A percentile compares a stretch with the other conserved stretches of the same genome.
Evolutionary conservation across 2,113 vertebrate species (phyloP).

Genomic region (Gasterosteus aculeatus): DNA sequence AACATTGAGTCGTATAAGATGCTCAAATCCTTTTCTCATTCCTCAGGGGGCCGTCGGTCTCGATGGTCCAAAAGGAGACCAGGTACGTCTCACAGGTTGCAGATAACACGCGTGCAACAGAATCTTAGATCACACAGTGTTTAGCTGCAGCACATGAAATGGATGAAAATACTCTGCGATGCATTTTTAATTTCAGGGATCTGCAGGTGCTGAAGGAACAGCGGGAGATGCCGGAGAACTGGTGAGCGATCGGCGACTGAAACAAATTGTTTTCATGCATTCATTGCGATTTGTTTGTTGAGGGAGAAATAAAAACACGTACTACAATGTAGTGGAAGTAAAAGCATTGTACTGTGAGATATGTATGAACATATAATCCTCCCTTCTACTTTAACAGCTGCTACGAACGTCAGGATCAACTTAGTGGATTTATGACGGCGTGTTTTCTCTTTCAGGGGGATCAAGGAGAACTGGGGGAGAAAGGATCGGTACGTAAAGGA

Average conservation of each 20-base stretch:
- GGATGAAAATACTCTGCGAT: background rate
- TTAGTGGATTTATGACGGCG: background rate
- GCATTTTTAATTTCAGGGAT: conserved; percentile 80
- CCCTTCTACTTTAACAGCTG: background rate
- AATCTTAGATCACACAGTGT: background rate
- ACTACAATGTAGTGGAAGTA: background rate
- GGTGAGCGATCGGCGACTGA: conserved; percentile 77
- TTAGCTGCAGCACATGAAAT: background rate
- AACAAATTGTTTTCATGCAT: background rate
- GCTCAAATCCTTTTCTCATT: background rate
- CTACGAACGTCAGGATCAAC: background rate
- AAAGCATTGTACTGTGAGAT: background rate
- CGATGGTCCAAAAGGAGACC: conserved; percentile 89
- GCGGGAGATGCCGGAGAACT: conserved; percentile 87
- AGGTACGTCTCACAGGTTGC: conserved; percentile 77
- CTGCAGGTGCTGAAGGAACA: conserved; percentile 89
- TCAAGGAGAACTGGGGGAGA: conserved; percentile 79
- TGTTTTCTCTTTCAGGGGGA: conserved; percentile 72
- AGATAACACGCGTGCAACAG: background rate
- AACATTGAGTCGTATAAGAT: too few relatives aligned
- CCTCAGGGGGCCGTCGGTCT: conserved; percentile 88
- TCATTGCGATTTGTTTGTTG: too few relatives aligned
- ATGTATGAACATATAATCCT: background rate
- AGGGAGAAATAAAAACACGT: background rate
- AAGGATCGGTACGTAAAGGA: conserved; percentile 77